Evolutionary conservation across 2,797 vertebrate species (phyloP).

Genomic region (Echeneis naucrates): DNA sequence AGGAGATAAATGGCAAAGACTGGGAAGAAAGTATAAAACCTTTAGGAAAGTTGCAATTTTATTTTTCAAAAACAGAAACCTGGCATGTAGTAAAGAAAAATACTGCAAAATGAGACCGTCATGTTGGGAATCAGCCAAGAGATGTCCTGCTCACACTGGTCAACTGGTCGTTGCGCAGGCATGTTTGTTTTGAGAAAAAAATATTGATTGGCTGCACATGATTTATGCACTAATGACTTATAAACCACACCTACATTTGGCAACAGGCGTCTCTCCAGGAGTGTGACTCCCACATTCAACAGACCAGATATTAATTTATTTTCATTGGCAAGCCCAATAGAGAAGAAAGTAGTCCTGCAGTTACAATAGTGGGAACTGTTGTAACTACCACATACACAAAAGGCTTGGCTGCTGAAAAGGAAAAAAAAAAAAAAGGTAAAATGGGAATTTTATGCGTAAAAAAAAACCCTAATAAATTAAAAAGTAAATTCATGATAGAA

Average conservation of each 20-base stretch:
- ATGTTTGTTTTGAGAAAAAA: constrained; percentile 12
- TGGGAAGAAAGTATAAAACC: constrained; percentile 50
- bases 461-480: neutral
- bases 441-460: constrained; percentile 5
- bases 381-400: neutral
- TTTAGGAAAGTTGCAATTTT: constrained; percentile 42
- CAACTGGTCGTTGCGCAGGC: constrained; percentile 26
- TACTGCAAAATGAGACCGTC: constrained; percentile 34
- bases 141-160: constrained; percentile 73
- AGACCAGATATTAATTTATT: neutral
- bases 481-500: constrained; percentile 9
- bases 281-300: neutral
- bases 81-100: constrained; percentile 33
- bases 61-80: constrained; percentile 16
- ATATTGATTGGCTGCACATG: neutral
- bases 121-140: constrained; percentile 33
- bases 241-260: constrained; percentile 16
- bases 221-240: constrained; percentile 25
- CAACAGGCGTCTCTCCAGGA: neutral
- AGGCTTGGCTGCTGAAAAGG: constrained; percentile 27
- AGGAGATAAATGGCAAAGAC: constrained; percentile 30
- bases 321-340: neutral
- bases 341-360: constrained; percentile 6
- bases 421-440: neutral
- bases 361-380: constrained; percentile 13